A percentile compares a stretch with the other conserved stretches of the same genome.
These are phyloP conservation scores for Uloborus diversus DNA, from an alignment of 1,140 invertebrate genomes.

Conservation along the genomic window DNA sequence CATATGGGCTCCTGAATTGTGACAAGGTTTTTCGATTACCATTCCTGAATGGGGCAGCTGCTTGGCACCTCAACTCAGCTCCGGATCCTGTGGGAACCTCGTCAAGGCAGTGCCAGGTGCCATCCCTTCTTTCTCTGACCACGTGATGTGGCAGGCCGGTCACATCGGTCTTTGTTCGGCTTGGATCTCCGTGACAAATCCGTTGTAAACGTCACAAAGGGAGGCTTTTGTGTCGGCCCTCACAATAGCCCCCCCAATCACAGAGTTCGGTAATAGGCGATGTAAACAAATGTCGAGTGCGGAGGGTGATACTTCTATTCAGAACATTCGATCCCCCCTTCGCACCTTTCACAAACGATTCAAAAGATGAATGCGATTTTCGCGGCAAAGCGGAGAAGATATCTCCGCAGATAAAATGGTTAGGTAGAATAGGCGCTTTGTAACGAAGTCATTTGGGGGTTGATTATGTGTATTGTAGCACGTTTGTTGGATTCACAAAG, in stretches of 20 bases:
- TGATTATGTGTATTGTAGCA: too few relatives aligned
- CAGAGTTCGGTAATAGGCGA: slow-evolving; percentile 54
- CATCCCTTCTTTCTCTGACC: neutral
- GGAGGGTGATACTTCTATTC: too few relatives aligned
- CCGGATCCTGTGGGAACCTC: slow-evolving; percentile 42
- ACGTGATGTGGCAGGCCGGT: slow-evolving; percentile 52
- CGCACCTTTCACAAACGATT: neutral
- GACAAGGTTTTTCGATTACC: too few relatives aligned
- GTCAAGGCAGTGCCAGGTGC: slow-evolving; percentile 26
- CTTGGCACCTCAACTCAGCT: neutral
- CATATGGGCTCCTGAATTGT: too few relatives aligned
- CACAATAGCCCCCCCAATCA: slow-evolving; percentile 38
- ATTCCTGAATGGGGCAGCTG: neutral
- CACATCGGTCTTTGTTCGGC: slow-evolving; percentile 29
- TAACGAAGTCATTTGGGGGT: too few relatives aligned
- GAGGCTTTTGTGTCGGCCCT: slow-evolving; percentile 5
- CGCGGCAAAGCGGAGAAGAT: neutral
- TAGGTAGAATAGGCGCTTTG: too few relatives aligned
- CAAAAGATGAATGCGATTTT: slow-evolving; percentile 39
- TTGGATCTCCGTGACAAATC: slow-evolving; percentile 47
- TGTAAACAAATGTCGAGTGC: slow-evolving; percentile 56
- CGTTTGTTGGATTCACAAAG: too few relatives aligned
- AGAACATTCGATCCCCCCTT: neutral
- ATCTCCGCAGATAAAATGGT: too few relatives aligned
- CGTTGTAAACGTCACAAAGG: slow-evolving; percentile 43